Evolutionary conservation across 2,797 vertebrate genomes (phyloP), one percentile per base, ranked within the genome.

Genomic region (Melanotaenia boesemani): DNA sequence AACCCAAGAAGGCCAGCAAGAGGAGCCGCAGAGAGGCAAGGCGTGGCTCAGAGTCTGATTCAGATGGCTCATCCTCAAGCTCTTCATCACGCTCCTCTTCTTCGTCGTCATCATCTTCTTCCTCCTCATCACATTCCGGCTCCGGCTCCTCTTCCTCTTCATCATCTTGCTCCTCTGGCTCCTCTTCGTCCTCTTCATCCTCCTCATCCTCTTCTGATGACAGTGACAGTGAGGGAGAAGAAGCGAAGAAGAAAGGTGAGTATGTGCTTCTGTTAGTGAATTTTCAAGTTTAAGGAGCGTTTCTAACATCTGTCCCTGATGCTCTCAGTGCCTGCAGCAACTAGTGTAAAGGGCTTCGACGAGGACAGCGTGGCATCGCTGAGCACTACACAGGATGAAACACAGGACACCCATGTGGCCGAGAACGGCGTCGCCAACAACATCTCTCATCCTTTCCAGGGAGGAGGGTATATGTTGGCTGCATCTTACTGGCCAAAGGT

Each of bases 401-500:
- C 95, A 4, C 97, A 97, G 74, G 98, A 98, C 84, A 95, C 96
- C 81, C 96, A 96, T 63, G 93, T 94, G 81, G 91, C 96, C 80
- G 97, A 97, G 89, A 99, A 98, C 0, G 98, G 98, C 50, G 90
- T 96, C 36, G 78, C 95, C 60, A 96, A 95, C 91, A 95, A 94
- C n/a, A 94, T 95, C 3, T 82, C 92, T 22, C 96, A 95, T 39
- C 90, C 96, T 64, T 92, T 97, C 32, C 97, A 96, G 86, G 96
- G 96, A 82, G 97, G 96, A 83, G 97, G 97, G 59, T 98, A 97
- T 90, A 97, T 98, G 95, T 89, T 98, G 60, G 97, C 97, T 81
- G 98, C 97, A 30, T 97, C 97, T 39, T 98, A 98, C 73, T 99
- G 98, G 98, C 98, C 98, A 72, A 99, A 99, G 97, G 98, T 97